Conservation (phyloP, 2,888 invertebrate genomes). For the Phrixothrix hirtus region DNA sequence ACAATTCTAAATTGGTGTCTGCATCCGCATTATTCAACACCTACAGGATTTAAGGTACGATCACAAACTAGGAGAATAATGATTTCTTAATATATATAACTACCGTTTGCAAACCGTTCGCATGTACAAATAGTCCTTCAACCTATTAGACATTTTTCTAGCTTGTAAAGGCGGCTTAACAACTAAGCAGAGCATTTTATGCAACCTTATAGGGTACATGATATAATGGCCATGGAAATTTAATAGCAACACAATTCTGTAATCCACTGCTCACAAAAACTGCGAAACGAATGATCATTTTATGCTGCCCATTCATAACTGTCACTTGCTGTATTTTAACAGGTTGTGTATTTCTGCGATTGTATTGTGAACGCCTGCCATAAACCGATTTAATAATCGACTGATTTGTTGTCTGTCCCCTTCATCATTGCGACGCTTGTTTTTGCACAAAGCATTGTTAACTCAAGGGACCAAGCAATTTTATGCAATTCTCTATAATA, state of each 20-base stretch:
- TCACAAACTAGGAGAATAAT: too few species aligned
- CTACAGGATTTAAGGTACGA: too few species aligned
- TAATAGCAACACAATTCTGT: slow-evolving; percentile 50
- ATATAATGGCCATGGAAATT: slow-evolving; percentile 50
- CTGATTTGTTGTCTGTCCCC: slow-evolving; percentile 49
- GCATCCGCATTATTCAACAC: too few species aligned
- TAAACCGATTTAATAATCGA: slow-evolving; percentile 51
- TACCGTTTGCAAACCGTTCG: too few species aligned
- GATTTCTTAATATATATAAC: too few species aligned
- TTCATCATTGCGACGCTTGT: slow-evolving; percentile 48
- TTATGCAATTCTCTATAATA: slow-evolving; percentile 35
- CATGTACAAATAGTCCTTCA: too few species aligned
- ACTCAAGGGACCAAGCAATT: slow-evolving; percentile 44
- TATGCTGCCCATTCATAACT: slow-evolving; percentile 47
- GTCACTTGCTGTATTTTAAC: slow-evolving; percentile 46
- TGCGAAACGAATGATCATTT: slow-evolving; percentile 50
- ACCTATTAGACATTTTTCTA: too few species aligned
- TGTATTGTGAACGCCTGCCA: slow-evolving; percentile 44
- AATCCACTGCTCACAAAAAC: slow-evolving; percentile 46
- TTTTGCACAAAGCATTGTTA: slow-evolving; percentile 50
- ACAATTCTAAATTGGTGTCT: too few species aligned
- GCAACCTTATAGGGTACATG: slow-evolving; percentile 38
- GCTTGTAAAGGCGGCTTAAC: too few species aligned
- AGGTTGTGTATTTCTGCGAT: slow-evolving; percentile 46
- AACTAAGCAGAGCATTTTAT: too few species aligned